A percentile compares a stretch with the other conserved stretches of the same genome.
These are phyloP conservation scores for Bombus waltoni DNA, from an alignment of 1,140 invertebrate genomes.

Conservation along the genomic window DNA sequence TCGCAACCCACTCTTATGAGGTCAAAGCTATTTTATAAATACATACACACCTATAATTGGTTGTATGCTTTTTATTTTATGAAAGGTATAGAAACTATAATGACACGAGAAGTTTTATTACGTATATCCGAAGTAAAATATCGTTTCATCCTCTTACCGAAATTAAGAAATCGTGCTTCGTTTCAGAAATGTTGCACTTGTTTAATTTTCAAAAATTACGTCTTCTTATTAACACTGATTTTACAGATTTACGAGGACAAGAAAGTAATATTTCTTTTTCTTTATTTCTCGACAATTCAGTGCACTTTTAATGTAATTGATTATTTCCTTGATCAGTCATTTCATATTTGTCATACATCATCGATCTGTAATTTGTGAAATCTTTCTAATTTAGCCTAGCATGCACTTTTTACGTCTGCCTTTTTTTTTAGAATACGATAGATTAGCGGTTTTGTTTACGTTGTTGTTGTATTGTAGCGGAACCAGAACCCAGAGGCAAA, in stretches of 20 bases:
- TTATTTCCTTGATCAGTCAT: slow-evolving; percentile 24
- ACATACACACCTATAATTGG: not conserved
- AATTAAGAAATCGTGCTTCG: not conserved
- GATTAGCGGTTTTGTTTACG: slow-evolving; percentile 81
- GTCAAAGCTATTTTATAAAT: not conserved
- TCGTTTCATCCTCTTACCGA: not conserved
- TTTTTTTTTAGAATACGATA: slow-evolving; percentile 69
- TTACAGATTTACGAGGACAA: not conserved
- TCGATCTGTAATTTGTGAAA: slow-evolving; percentile 55
- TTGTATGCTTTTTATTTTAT: not conserved
- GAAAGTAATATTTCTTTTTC: not conserved
- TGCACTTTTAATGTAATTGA: not conserved
- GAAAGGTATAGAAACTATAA: not conserved
- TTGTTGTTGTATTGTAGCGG: slow-evolving; percentile 82
- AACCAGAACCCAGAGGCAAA: slow-evolving; percentile 77
- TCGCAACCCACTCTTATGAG: not conserved
- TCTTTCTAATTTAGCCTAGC: slow-evolving; percentile 56
- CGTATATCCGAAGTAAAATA: not conserved
- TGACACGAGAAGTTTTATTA: not conserved
- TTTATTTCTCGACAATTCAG: slow-evolving; percentile 11
- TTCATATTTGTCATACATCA: slow-evolving; percentile 17
- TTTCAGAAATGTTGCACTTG: not conserved
- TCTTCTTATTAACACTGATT: not conserved
- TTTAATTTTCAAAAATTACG: not conserved
- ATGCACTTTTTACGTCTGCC: slow-evolving; percentile 55